Conservation (phyloP, 2,797 vertebrate species). For the Alauda arvensis region DNA sequence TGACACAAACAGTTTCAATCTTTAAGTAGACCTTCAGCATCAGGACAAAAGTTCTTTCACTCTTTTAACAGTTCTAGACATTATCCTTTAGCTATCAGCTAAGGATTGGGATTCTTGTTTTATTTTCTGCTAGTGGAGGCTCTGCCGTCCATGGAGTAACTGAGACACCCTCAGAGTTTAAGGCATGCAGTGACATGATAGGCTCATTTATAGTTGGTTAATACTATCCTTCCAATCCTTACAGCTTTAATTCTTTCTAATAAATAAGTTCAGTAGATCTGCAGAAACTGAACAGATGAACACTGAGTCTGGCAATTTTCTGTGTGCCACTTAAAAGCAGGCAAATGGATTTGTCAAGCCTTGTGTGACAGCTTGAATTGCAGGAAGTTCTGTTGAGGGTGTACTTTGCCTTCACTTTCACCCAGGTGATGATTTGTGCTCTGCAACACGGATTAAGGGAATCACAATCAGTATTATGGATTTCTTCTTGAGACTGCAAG, state of each 20-base stretch:
- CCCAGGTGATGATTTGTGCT: neutral
- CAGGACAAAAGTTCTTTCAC: neutral
- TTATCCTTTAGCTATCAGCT: neutral
- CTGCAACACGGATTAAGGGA: neutral
- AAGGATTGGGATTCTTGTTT: neutral
- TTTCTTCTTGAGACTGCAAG: neutral
- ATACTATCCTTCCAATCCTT: neutral
- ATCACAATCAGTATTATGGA: fast-evolving
- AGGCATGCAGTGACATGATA: neutral
- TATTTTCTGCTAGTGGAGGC: neutral
- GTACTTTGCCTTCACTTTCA: neutral
- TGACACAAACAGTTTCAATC: neutral
- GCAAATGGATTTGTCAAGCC: neutral
- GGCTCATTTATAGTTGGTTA: neutral
- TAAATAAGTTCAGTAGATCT: neutral
- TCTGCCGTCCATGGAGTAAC: neutral
- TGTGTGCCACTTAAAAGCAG: neutral
- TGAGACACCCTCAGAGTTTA: neutral
- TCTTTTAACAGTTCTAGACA: neutral
- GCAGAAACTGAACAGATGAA: neutral
- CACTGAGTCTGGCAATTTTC: neutral
- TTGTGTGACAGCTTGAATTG: neutral
- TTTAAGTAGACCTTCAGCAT: fast-evolving
- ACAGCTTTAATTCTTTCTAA: neutral
- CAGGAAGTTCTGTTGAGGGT: neutral